Conservation (phyloP, 64 coral and sea anemone species). For the Trachythela sp. region DNA sequence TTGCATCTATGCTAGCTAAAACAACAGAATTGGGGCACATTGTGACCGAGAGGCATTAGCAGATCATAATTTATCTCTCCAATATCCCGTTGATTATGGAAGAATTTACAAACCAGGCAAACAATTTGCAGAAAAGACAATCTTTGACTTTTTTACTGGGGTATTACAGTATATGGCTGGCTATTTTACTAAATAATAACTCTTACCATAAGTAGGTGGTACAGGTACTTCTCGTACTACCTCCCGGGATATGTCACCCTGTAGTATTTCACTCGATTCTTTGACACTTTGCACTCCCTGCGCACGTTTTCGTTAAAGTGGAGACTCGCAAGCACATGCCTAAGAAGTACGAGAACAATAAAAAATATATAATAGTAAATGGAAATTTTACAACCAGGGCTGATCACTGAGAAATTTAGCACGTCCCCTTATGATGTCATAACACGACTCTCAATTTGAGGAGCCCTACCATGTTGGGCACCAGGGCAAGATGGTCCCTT, state of each 20-base stretch:
- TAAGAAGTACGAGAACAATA: neutral
- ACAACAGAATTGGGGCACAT: neutral
- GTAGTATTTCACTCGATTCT: neutral
- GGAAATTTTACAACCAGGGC: too few relatives aligned
- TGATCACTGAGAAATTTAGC: too few relatives aligned
- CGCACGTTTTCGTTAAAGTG: neutral
- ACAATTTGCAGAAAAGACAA: too few relatives aligned
- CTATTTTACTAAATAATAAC: neutral
- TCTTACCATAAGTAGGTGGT: constrained; percentile 17
- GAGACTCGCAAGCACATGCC: neutral
- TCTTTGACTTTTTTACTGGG: too few relatives aligned
- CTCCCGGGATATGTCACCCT: constrained; percentile 11
- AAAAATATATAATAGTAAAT: neutral
- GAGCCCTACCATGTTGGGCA: too few relatives aligned
- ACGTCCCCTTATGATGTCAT: too few relatives aligned
- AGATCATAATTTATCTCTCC: too few relatives aligned
- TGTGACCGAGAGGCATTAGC: neutral
- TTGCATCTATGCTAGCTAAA: neutral
- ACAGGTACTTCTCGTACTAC: neutral
- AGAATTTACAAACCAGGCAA: neutral
- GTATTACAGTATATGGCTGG: too few relatives aligned
- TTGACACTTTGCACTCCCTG: neutral
- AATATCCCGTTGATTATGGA: neutral
- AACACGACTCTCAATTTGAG: too few relatives aligned
- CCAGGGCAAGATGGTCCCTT: too few relatives aligned